These are phyloP conservation scores for Cheilosia soror DNA, from an alignment of 2,888 invertebrate species.

Conservation along the genomic window DNA sequence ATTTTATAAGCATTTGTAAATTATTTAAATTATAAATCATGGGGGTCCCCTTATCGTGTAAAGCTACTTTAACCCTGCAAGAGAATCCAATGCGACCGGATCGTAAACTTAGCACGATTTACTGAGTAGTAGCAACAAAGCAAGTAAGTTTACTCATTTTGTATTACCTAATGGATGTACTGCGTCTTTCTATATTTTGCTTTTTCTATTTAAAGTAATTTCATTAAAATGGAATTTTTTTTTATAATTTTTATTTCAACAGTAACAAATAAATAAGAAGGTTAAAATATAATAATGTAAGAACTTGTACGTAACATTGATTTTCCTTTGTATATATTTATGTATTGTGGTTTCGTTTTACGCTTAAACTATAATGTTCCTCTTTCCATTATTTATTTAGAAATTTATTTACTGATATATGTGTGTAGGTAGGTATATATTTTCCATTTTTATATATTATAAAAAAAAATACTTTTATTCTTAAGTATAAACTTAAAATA, in stretches of 20 bases:
- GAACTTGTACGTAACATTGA: conserved; percentile 71
- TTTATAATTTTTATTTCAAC: conserved; percentile 72
- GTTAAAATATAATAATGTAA: conserved; percentile 62
- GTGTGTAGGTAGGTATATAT: neutral
- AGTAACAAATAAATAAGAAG: conserved; percentile 75
- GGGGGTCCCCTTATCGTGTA: no score
- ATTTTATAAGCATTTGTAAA: no score
- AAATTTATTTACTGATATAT: conserved; percentile 50
- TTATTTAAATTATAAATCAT: no score
- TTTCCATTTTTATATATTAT: conserved; percentile 7
- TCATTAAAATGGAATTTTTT: conserved; percentile 36
- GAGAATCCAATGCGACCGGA: no score
- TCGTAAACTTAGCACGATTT: no score
- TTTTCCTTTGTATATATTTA: conserved; percentile 50
- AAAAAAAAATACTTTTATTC: conserved; percentile 18
- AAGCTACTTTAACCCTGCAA: no score
- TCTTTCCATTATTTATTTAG: conserved; percentile 47
- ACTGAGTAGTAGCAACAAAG: no score
- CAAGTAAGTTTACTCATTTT: no score
- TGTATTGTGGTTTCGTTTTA: conserved; percentile 25
- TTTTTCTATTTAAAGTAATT: neutral
- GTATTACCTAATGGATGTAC: no score
- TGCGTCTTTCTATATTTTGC: neutral
- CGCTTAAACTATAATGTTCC: conserved; percentile 47
- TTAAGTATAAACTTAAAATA: conserved; percentile 43